Evolutionary conservation across 1,140 invertebrate species (phyloP).

Genomic region (Pygmarrhopalites habei): DNA sequence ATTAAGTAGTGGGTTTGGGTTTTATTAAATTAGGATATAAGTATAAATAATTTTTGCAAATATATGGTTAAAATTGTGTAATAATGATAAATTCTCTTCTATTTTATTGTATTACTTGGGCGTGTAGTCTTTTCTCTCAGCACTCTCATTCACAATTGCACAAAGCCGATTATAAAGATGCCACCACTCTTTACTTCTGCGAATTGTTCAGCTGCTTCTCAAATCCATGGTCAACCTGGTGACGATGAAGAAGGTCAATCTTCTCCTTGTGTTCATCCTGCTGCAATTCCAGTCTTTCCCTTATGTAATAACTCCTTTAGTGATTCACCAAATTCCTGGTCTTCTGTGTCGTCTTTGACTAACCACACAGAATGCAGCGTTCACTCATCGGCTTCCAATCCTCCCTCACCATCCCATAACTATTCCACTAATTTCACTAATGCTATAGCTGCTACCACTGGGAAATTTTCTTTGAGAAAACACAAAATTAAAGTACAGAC

Average conservation of each 20-base stretch:
- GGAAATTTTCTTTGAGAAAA: slow-evolving; percentile 18
- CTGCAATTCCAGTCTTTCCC: not conserved
- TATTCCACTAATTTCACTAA: slow-evolving; percentile 4
- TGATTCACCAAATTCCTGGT: not conserved
- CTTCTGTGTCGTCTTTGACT: not conserved
- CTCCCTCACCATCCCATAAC: not conserved
- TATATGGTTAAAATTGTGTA: too few species aligned
- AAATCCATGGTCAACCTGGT: not conserved
- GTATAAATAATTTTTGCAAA: too few species aligned
- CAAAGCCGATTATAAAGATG: slow-evolving; percentile 25
- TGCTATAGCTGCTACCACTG: slow-evolving; percentile 1
- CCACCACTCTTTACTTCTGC: slow-evolving; percentile 7
- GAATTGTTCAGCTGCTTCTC: slow-evolving; percentile 7
- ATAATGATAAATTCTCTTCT: too few species aligned
- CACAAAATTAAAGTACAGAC: slow-evolving; percentile 32
- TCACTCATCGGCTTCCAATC: slow-evolving; percentile 4
- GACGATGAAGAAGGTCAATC: slow-evolving; percentile 20
- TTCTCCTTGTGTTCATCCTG: not conserved
- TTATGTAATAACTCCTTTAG: not conserved
- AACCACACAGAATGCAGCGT: not conserved
- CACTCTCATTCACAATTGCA: slow-evolving; percentile 29
- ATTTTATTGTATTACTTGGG: slow-evolving; percentile 4
- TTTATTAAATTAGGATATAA: too few species aligned
- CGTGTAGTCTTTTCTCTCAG: slow-evolving; percentile 29
- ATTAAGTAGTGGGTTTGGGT: too few species aligned